Base-by-base conservation (phyloP, 2,888 invertebrate genomes). In the Adelphocoris suturalis region DNA sequence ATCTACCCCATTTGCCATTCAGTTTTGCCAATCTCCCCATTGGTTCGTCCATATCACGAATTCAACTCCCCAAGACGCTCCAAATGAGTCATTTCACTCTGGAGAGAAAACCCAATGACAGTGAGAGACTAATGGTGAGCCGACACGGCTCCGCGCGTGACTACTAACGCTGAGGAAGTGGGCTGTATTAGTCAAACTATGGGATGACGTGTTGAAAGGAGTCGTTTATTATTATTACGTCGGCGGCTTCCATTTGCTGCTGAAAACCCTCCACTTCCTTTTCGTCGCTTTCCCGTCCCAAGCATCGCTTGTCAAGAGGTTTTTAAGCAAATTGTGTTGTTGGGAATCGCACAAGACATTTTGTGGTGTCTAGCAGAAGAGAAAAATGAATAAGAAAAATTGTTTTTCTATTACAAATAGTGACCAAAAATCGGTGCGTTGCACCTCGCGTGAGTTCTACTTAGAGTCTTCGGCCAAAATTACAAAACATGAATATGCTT, bases 151-250 rank as follows among this genome's bases (percentile, higher is more conserved):
- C 52, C 47, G 82, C 19, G 82, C 82, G 82, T 82, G 82, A 82
- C 82, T 82, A 0, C 16, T 5, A 23, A 14, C 46, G 19, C 52
- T 80, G 48, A 14, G 27, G 47, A 48, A 82, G 27, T 52, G 52
- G 48, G 48, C 23, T 3, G 82, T 48, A 82, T 82, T 82, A 82
- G 82, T 82, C 82, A 82, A 82, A 82, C 16, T 46, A 55, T 12
- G 48, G 82, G 82, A 52, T 82, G 82, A 82, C 82, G 82, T 82
- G 82, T 82, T 82, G 48, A 52, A 82, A 52, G 48, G 82, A 52
- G 9, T 82, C 82, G 82, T 82, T 82, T 48, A 52, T 82, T 81
- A 81, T 81, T 48, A 82, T 82, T 27, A 52, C 47, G 46, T 46
- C 80, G 37, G 37, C 13, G 61, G 12, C 12, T 68, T 68, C 5